Evolutionary conservation across 2,797 vertebrate genomes (phyloP).

Genomic region (Pseudomugil tenellus): DNA sequence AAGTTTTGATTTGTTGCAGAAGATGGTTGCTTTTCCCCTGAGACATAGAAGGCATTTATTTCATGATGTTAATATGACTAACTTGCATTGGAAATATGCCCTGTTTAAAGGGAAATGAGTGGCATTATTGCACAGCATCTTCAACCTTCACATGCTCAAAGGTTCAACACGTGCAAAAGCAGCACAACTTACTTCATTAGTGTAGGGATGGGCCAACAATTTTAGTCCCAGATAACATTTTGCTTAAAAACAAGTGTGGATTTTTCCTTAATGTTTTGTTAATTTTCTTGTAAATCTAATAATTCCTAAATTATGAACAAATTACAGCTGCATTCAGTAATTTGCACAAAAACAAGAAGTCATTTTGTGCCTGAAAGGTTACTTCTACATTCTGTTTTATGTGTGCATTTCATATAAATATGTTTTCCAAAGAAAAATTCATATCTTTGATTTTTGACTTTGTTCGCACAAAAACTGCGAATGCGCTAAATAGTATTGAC

Average conservation of each 20-base stretch:
- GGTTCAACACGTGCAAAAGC: not conserved
- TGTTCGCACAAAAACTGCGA: not conserved
- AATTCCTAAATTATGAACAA: not conserved
- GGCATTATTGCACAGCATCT: slow-evolving; percentile 3
- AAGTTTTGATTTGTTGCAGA: slow-evolving; percentile 79
- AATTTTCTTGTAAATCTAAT: not conserved
- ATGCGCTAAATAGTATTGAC: not conserved
- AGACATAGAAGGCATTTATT: slow-evolving; percentile 72
- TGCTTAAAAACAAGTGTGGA: not conserved
- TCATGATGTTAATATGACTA: slow-evolving; percentile 65
- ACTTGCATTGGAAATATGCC: slow-evolving; percentile 43
- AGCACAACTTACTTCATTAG: slow-evolving; percentile 4
- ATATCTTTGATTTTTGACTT: not conserved
- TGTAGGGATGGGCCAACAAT: not conserved
- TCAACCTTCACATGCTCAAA: not conserved
- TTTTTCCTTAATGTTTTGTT: not conserved
- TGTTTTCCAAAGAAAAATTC: not conserved
- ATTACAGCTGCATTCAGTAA: not conserved
- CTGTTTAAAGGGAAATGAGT: slow-evolving; percentile 40
- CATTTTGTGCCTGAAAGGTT: not conserved
- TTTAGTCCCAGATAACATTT: not conserved
- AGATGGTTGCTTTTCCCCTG: slow-evolving; percentile 77
- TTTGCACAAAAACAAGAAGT: not conserved
- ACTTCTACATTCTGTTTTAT: not conserved
- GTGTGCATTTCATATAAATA: not conserved